Base-by-base conservation (phyloP, 2,113 vertebrate genomes). In the Pteropus alecto region DNA sequence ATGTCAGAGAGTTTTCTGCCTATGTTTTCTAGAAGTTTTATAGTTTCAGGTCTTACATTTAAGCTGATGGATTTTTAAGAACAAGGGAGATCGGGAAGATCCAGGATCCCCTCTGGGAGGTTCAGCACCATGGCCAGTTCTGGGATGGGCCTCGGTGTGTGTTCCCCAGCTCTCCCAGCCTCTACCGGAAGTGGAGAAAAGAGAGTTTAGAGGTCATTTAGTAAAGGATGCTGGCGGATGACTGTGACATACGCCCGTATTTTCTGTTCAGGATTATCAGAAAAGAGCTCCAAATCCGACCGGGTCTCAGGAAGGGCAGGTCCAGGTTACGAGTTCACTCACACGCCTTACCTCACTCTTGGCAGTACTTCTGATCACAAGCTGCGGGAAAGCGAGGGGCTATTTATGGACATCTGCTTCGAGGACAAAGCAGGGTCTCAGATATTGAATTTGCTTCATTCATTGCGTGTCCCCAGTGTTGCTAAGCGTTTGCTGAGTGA, bases 81-180 rank as follows among this genome's bases (percentile, higher is more conserved):
- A 30, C 9, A 7, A 74, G 33, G 33, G 28, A 48, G 15, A 35
- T 38, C 33, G n/a, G 33, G 38, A 43, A 48, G 46, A 43, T 3
- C 2, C 14, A 9, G 14, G 4, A 1, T 3, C 19, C 7, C 3
- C 18, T 33, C 6, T 13, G 3, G 10, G 2, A 18, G 22, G 14
- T 93, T 96, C 90, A 96, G 93, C 14, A 90, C 95, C 87, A 93
- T 46, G 70, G 95, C 21, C 74, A 93, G 90, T 18, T 41, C 83
- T 48, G 6, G 48, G 33, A 16, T 0, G 0, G 2, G 35, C 7
- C 4, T 11, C 13, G 14, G 0, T 11, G 0, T 0, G 4, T 0
- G 4, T 2, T 56, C 35, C 63, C 0, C 21, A 13, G 5, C 10
- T 1, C 12, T 26, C n/a, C 7, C 19, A 2, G 38, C 6, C 21